Evolutionary conservation across 2,797 vertebrate species (phyloP), one percentile per base, ranked within the genome.

Genomic region (Coendou prehensilis): DNA sequence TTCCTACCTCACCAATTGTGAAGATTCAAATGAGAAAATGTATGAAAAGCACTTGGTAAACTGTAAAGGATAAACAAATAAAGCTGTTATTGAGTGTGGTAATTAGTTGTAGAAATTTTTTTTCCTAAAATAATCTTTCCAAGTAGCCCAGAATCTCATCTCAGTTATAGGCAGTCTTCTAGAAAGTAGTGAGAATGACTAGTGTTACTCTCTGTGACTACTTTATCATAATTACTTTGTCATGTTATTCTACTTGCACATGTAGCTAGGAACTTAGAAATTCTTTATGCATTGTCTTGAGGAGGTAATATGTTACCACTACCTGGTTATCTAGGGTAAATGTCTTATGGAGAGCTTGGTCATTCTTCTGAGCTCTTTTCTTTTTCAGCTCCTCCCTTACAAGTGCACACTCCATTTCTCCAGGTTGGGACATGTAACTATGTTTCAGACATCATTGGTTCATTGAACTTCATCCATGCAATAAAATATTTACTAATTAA

Each of bases 41-140:
- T 79, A 89, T 17, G 75, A 84, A 91, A 93, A 96, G 37, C 41
- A 84, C 47, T 93, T 84, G 75, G 82, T 95, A 95, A 97, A 93
- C 63, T 76, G 20, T 91, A 28, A 95, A 22, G 8, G 41, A 37
- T 95, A 95, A 93, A 83, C 69, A 95, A 96, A 93, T 30, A 73
- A 85, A 88, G 41, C 63, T 95, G 75, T 84, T 84, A 91, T 1
- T 57, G 41, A 95, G 5, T 91, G 18, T 95, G 88, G 50, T 26
- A 73, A 76, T 45, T 90, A 52, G 37, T 82, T 18, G 18, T n/a
- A 95, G 33, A 89, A 89, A 71, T 73, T 1, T 18, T 37, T 87
- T 61, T 47, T 33, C 59, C 47, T 67, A 41, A 30, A n/a, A 94
- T 89, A 79, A 6, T 52, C 11, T 89, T 73, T 71, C 17, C 30